phyloP scores from a whole-genome alignment of 2,888 invertebrate species.

The Tuta absoluta region DNA sequence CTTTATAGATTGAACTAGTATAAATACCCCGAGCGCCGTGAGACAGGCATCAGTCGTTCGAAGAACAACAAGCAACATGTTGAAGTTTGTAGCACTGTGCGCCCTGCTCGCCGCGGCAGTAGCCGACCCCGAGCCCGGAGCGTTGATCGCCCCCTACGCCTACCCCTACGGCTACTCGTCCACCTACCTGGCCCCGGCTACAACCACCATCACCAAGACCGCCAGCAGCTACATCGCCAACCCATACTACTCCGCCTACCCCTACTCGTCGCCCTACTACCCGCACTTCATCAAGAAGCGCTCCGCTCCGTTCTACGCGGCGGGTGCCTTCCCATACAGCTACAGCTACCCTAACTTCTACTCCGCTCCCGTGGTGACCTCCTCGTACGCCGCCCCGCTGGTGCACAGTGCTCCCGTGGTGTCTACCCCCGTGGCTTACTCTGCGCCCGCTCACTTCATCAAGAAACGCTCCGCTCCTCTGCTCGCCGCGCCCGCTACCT shows the following conservation, averaged over 20 bases:
- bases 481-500: slow-evolving; percentile 15
- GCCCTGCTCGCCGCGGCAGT: slow-evolving; percentile 80
- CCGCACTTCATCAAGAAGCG: slow-evolving; percentile 25
- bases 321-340: slow-evolving; percentile 12
- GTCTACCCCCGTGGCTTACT: slow-evolving; percentile 16
- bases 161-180: slow-evolving; percentile 15
- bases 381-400: slow-evolving; percentile 17
- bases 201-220: slow-evolving; percentile 38
- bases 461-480: slow-evolving; percentile 22
- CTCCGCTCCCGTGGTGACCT: slow-evolving; percentile 13
- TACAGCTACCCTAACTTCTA: not conserved
- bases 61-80: slow-evolving; percentile 71
- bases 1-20: slow-evolving; percentile 33
- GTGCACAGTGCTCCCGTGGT: slow-evolving; percentile 14
- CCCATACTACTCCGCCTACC: slow-evolving; percentile 20
- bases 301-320: slow-evolving; percentile 22
- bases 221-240: slow-evolving; percentile 20
- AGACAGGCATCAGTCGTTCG: slow-evolving; percentile 60
- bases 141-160: slow-evolving; percentile 27
- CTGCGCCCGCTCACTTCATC: slow-evolving; percentile 25
- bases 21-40: slow-evolving; percentile 58
- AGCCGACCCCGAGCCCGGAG: slow-evolving; percentile 59
- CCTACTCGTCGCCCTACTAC: slow-evolving; percentile 17
- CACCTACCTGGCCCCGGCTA: slow-evolving; percentile 43
- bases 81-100: slow-evolving; percentile 78